A percentile compares a stretch with the other conserved stretches of the same genome.
Evolutionary conservation across 2,888 invertebrate genomes (phyloP).

Genomic region (Cryptophagus acutangulus): DNA sequence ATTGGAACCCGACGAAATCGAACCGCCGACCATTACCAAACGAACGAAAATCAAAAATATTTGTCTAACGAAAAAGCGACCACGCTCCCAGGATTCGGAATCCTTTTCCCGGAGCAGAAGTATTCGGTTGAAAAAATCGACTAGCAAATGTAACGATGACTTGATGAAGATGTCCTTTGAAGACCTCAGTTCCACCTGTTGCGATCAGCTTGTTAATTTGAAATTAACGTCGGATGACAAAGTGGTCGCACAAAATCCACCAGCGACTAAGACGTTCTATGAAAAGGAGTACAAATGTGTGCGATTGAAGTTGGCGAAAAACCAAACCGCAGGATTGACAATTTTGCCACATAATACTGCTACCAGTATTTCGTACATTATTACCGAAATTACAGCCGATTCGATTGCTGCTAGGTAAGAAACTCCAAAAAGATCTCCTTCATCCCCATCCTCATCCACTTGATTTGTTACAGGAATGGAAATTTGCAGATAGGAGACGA

Average conservation of each 20-base stretch:
- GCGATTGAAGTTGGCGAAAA: constrained; percentile 28
- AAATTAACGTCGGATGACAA: constrained; percentile 20
- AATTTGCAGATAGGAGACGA: constrained; percentile 80
- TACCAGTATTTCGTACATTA: constrained; percentile 44
- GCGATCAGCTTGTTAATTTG: constrained; percentile 31
- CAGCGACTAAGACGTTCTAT: constrained; percentile 4
- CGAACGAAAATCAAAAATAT: constrained; percentile 19
- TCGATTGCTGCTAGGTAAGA: constrained; percentile 51
- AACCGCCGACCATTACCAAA: constrained; percentile 14
- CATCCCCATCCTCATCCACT: background rate
- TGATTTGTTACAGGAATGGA: constrained; percentile 60
- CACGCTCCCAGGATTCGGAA: constrained; percentile 25
- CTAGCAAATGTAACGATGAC: constrained; percentile 20
- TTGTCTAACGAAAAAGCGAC: constrained; percentile 25
- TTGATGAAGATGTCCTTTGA: background rate
- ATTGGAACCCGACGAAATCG: constrained; percentile 15
- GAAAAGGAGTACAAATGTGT: constrained; percentile 42
- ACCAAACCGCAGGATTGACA: constrained; percentile 34
- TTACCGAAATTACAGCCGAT: constrained; percentile 50
- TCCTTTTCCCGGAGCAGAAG: constrained; percentile 21
- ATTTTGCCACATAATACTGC: constrained; percentile 30
- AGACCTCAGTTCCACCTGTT: constrained; percentile 29
- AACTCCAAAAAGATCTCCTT: constrained; percentile 1
- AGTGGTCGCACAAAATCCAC: background rate
- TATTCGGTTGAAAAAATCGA: constrained; percentile 23